These are phyloP conservation scores for Rhinichthys osculus DNA, from an alignment of 2,797 vertebrate species.

Conservation along the genomic window DNA sequence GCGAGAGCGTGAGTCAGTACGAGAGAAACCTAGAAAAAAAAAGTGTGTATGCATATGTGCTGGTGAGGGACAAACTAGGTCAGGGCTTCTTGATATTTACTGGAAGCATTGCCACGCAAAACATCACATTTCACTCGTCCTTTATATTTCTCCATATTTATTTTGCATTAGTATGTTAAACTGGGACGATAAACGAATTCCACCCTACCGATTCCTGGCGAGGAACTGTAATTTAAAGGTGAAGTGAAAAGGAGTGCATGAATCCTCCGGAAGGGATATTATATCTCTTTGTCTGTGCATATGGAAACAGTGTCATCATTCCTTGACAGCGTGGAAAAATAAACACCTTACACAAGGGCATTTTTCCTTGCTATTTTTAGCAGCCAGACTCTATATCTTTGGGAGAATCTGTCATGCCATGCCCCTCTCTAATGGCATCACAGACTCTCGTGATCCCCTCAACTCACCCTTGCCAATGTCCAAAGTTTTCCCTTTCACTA, in stretches of 20 bases:
- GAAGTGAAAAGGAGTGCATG: constrained; percentile 19
- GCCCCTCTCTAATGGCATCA: constrained; percentile 47
- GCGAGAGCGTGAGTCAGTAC: constrained; percentile 22
- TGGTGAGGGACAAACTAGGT: constrained; percentile 54
- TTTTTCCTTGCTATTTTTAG: constrained; percentile 62
- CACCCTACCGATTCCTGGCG: neutral
- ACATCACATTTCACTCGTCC: constrained; percentile 37
- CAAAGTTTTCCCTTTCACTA: constrained; percentile 53
- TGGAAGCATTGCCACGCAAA: constrained; percentile 37
- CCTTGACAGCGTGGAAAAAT: constrained; percentile 63
- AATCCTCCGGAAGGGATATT: constrained; percentile 20
- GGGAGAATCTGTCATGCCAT: constrained; percentile 55
- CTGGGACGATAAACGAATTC: constrained; percentile 31
- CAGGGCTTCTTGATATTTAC: constrained; percentile 51
- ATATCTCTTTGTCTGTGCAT: constrained; percentile 46
- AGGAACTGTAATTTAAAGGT: constrained; percentile 38
- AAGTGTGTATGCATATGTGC: constrained; percentile 37
- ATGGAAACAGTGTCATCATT: constrained; percentile 53
- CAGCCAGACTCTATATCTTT: constrained; percentile 50
- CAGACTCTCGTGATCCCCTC: constrained; percentile 34
- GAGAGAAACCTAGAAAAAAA: constrained; percentile 52
- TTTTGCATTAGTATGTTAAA: constrained; percentile 45
- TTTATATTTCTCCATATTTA: constrained; percentile 29
- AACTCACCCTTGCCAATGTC: neutral
- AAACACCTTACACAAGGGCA: constrained; percentile 52